These are phyloP conservation scores for Naso thynnoides DNA, from an alignment of 2,797 vertebrate genomes.

Conservation along the genomic window DNA sequence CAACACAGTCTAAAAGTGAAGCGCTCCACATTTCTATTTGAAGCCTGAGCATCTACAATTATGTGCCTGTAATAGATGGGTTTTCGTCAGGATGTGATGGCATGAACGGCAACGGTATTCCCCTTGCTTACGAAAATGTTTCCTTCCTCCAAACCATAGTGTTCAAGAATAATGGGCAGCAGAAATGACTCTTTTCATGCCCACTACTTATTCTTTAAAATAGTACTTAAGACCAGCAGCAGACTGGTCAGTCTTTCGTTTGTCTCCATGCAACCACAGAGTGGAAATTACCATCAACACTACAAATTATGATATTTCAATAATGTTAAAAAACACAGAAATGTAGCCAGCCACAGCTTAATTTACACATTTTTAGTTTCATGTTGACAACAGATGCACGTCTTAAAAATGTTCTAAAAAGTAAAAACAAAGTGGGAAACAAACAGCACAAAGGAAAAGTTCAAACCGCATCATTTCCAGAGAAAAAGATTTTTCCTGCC, in stretches of 20 bases:
- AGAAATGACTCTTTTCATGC: conserved; percentile 10
- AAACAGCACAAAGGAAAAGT: too few species aligned
- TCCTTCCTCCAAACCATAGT: conserved; percentile 43
- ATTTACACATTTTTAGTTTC: background rate
- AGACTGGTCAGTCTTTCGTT: conserved; percentile 12
- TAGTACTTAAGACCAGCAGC: conserved; percentile 3
- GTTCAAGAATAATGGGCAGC: conserved; percentile 25
- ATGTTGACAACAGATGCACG: background rate
- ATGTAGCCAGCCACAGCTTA: background rate
- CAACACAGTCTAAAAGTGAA: conserved; percentile 12
- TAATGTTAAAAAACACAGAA: background rate
- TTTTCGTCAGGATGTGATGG: conserved; percentile 2
- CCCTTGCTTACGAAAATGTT: conserved; percentile 27
- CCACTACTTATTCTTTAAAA: conserved; percentile 32
- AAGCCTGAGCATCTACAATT: background rate
- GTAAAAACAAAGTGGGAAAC: background rate
- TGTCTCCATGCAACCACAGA: conserved; percentile 34
- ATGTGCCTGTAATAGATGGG: conserved; percentile 25
- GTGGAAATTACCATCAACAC: conserved; percentile 10
- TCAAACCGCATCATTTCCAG: too few species aligned
- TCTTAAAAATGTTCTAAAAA: background rate
- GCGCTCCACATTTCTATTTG: conserved; percentile 12
- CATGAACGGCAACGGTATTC: conserved; percentile 27
- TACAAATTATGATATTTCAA: background rate
- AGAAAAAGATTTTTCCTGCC: background rate